These are phyloP conservation scores for Artibeus lituratus DNA, from an alignment of 2,797 vertebrate species.

Conservation along the genomic window DNA sequence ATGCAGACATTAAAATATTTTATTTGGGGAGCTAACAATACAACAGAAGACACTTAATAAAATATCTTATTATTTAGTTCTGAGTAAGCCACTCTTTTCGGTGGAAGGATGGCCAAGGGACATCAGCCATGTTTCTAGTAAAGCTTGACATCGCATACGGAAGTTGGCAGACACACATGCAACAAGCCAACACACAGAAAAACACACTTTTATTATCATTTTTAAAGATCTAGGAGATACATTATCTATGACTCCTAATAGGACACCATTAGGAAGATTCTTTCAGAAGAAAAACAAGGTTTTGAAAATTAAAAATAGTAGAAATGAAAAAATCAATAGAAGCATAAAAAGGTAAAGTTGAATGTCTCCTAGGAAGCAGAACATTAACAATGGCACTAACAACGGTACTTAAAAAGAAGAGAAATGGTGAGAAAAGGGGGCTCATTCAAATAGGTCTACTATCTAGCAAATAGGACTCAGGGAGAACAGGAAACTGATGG, in stretches of 20 bases:
- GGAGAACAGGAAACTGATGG: background rate
- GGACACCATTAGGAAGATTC: background rate
- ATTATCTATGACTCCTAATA: background rate
- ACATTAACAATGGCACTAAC: background rate
- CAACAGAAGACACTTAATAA: background rate
- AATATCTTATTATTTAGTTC: background rate
- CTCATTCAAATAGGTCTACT: background rate
- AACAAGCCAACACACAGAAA: background rate
- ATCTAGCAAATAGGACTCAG: background rate
- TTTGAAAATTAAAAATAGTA: slow-evolving; percentile 4
- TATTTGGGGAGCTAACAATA: background rate
- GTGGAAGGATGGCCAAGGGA: background rate
- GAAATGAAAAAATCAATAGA: background rate
- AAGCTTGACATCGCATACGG: background rate
- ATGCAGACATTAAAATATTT: background rate
- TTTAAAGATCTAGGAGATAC: background rate
- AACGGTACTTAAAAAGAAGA: background rate
- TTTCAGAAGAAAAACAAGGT: background rate
- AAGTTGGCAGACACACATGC: background rate
- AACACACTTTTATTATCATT: background rate
- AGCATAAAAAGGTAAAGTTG: background rate
- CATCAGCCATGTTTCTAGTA: background rate
- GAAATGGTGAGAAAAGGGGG: background rate
- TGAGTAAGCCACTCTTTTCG: background rate
- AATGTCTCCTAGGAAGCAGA: background rate